phyloP scores from a whole-genome alignment of 1,140 invertebrate genomes.

The Drosophila quadrilineata region DNA sequence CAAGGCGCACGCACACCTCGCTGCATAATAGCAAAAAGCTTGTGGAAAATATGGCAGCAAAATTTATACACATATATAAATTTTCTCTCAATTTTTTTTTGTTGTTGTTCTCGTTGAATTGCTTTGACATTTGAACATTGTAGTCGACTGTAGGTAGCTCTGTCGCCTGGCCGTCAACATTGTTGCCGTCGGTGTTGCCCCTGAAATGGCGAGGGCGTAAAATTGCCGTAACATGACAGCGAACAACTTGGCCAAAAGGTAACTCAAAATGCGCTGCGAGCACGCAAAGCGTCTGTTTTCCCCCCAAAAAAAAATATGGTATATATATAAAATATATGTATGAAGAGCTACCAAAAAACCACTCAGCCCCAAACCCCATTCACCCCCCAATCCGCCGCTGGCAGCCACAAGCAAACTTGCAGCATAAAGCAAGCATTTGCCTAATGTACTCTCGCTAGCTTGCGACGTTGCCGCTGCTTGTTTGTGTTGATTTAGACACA shows the following conservation, averaged over 20 bases:
- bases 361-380: constrained; percentile 1
- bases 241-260: constrained; percentile 72
- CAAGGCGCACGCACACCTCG: constrained; percentile 38
- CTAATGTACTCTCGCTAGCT: constrained; percentile 71
- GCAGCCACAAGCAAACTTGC: constrained; percentile 13
- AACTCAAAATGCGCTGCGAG: constrained; percentile 71
- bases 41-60: neutral
- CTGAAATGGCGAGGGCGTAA: constrained; percentile 76
- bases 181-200: constrained; percentile 29
- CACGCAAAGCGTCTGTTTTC: constrained; percentile 50
- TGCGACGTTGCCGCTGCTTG: constrained; percentile 33
- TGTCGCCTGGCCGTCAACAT: constrained; percentile 28
- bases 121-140: constrained; percentile 52
- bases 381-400: neutral
- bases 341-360: neutral
- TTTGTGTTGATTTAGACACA: constrained; percentile 60
- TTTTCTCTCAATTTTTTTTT: constrained; percentile 11
- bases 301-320: neutral
- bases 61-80: neutral
- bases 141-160: constrained; percentile 19
- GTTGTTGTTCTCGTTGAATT: constrained; percentile 13
- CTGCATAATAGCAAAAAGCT: constrained; percentile 37
- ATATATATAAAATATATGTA: neutral
- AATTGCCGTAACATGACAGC: constrained; percentile 79
- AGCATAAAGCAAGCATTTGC: constrained; percentile 49